Conservation (phyloP, 2,888 invertebrate genomes). For the Drosophila flavopinicola region DNA sequence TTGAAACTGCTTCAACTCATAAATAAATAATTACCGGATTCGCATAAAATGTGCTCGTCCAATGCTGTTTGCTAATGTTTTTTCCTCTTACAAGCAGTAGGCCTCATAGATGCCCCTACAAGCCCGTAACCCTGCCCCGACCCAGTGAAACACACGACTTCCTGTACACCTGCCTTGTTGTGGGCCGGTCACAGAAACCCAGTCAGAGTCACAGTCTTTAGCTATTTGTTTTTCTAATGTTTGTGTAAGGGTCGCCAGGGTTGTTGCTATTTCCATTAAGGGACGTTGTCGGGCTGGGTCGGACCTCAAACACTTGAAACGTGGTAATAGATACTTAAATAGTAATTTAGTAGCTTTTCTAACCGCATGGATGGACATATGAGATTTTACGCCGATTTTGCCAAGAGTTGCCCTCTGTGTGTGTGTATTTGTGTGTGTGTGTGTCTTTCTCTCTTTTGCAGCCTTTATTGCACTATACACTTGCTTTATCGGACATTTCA, state of each 20-base stretch:
- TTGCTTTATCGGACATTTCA: conserved; percentile 70
- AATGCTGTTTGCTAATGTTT: conserved; percentile 63
- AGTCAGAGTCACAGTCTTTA: conserved; percentile 46
- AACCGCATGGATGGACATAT: conserved; percentile 75
- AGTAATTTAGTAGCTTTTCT: conserved; percentile 76
- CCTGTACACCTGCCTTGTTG: conserved; percentile 42
- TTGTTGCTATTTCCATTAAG: conserved; percentile 61
- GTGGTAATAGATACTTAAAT: conserved; percentile 78
- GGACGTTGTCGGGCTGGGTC: conserved; percentile 8
- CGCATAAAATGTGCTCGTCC: conserved; percentile 69
- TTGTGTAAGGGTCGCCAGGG: conserved; percentile 48
- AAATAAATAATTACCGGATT: conserved; percentile 84
- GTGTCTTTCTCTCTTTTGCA: conserved; percentile 35
- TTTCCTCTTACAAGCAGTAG: conserved; percentile 30
- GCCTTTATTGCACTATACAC: conserved; percentile 69
- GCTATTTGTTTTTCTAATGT: conserved; percentile 64
- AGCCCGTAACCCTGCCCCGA: conserved; percentile 3
- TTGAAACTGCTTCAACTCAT: conserved; percentile 83
- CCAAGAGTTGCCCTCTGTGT: conserved; percentile 40
- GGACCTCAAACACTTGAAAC: conserved; percentile 65
- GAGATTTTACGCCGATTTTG: conserved; percentile 72
- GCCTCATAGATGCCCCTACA: conserved; percentile 20
- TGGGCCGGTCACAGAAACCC: conserved; percentile 11
- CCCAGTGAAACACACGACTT: conserved; percentile 24
- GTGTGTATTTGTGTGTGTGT: conserved; percentile 5